Conservation (phyloP, 2,797 vertebrate species). For the Garrulus glandarius region DNA sequence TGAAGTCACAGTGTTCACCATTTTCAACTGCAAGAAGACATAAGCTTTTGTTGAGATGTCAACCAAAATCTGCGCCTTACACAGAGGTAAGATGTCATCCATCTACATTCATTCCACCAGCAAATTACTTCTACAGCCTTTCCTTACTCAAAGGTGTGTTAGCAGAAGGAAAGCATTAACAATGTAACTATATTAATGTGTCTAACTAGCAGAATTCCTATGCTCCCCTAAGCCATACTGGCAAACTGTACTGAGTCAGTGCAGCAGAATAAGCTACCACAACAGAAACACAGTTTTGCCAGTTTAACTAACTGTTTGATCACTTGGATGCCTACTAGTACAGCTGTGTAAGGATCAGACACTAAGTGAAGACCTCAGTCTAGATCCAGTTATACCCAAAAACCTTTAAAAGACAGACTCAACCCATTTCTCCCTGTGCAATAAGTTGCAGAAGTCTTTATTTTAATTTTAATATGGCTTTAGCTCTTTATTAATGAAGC, state of each 20-base stretch:
- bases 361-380: background rate
- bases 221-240: background rate
- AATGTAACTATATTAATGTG: background rate
- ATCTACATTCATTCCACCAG: background rate
- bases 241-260: background rate
- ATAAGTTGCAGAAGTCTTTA: background rate
- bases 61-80: background rate
- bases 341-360: background rate
- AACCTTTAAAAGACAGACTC: background rate
- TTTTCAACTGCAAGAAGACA: slow-evolving; percentile 87
- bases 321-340: background rate
- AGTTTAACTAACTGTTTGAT: background rate
- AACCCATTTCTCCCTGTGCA: background rate
- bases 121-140: background rate
- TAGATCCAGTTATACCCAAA: background rate
- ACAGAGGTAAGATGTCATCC: background rate
- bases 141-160: background rate
- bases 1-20: slow-evolving; percentile 97
- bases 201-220: background rate
- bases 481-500: background rate
- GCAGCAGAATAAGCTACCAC: background rate
- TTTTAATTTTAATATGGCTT: background rate
- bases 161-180: background rate
- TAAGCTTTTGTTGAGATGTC: background rate
- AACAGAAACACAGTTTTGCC: background rate